A percentile compares a stretch with the other conserved stretches of the same genome.
Conservation (phyloP, 2,888 invertebrate species). For the Tethea ocularis region DNA sequence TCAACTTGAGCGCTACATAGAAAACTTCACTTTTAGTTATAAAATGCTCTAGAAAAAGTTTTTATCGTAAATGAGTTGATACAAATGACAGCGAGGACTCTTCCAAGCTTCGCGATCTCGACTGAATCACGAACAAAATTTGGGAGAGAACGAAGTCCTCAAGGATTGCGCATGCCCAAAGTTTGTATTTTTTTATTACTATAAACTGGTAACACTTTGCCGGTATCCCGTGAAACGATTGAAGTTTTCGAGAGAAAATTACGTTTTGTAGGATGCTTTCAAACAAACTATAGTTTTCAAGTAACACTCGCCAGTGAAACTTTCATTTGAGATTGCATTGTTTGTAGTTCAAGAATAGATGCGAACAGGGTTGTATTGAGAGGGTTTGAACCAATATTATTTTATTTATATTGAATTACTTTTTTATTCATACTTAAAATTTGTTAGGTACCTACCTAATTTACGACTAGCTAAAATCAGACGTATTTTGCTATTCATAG, state of each 20-base stretch:
- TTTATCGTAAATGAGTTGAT: slow-evolving; percentile 2
- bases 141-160: slow-evolving; percentile 12
- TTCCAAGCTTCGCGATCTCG: slow-evolving; percentile 23
- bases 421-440: background rate
- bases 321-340: slow-evolving; percentile 1
- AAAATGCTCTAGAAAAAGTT: background rate
- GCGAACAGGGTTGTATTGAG: background rate
- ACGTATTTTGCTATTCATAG: too few species aligned
- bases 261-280: slow-evolving; percentile 8
- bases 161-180: slow-evolving; percentile 44
- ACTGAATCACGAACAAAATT: slow-evolving; percentile 25
- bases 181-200: slow-evolving; percentile 14
- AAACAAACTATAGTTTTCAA: slow-evolving; percentile 7
- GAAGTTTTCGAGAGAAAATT: slow-evolving; percentile 9
- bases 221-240: slow-evolving; percentile 11
- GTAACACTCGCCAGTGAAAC: slow-evolving; percentile 2
- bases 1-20: background rate
- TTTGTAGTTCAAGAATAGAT: background rate
- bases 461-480: too few species aligned
- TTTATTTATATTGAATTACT: background rate
- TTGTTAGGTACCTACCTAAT: too few species aligned
- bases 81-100: background rate
- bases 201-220: slow-evolving; percentile 16
- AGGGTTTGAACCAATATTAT: background rate
- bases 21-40: background rate